A percentile compares a stretch with the other conserved stretches of the same genome.
Conservation (phyloP, 2,888 invertebrate genomes). For the Eupeodes latifasciatus region DNA sequence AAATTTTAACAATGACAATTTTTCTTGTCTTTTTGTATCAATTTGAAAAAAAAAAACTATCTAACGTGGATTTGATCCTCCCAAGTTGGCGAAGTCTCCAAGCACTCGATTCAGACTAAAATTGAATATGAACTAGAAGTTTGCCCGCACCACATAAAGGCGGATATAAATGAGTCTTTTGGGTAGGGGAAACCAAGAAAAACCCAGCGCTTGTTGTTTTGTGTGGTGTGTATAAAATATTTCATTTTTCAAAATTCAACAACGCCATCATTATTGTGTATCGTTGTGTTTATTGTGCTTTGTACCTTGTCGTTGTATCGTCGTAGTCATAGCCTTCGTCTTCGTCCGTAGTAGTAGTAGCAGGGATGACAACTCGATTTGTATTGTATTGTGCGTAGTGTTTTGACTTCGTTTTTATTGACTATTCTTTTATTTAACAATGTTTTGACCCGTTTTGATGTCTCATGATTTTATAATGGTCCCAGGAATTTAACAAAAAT, state of each 20-base stretch:
- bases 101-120: constrained; percentile 81
- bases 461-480: too few relatives aligned
- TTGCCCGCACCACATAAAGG: constrained; percentile 74
- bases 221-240: constrained; percentile 44
- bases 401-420: too few relatives aligned
- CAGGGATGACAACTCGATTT: constrained; percentile 15
- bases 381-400: neutral
- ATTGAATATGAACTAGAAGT: constrained; percentile 69
- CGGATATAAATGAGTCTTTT: constrained; percentile 61
- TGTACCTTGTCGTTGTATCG: neutral
- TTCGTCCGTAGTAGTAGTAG: too few relatives aligned
- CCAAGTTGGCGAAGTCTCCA: constrained; percentile 83
- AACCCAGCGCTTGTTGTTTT: constrained; percentile 41
- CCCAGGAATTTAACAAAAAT: too few relatives aligned
- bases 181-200: constrained; percentile 29
- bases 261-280: constrained; percentile 26
- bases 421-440: too few relatives aligned
- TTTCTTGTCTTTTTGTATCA: neutral
- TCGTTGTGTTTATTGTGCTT: neutral
- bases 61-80: constrained; percentile 83
- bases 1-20: constrained; percentile 52
- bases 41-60: constrained; percentile 76
- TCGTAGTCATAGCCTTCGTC: neutral
- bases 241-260: constrained; percentile 65
- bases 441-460: too few relatives aligned